Evolutionary conservation across 2,888 invertebrate species (phyloP).

Genomic region (Andrena trimmerana): DNA sequence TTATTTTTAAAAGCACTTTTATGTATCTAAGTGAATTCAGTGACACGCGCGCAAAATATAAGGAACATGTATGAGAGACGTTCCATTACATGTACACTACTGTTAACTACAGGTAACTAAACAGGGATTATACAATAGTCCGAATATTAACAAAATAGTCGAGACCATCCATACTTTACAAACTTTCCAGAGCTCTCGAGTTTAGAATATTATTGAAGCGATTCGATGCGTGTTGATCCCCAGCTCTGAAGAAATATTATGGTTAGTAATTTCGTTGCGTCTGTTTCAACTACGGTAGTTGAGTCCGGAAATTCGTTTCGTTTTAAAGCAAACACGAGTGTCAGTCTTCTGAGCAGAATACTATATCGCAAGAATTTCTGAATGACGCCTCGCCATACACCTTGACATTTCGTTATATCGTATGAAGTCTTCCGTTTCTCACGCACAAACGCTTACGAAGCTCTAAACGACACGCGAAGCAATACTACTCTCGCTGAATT

Average conservation of each 20-base stretch:
- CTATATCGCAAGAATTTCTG: conserved; percentile 34
- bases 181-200: too few relatives aligned
- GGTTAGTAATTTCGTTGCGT: conserved; percentile 68
- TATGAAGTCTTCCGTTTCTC: conserved; percentile 51
- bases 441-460: conserved; percentile 60
- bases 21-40: too few relatives aligned
- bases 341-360: conserved; percentile 20
- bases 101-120: too few relatives aligned
- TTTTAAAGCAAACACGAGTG: conserved; percentile 17
- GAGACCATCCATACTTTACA: too few relatives aligned
- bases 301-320: conserved; percentile 6
- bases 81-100: too few relatives aligned
- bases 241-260: conserved; percentile 36
- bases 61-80: too few relatives aligned
- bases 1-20: too few relatives aligned
- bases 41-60: too few relatives aligned
- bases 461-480: conserved; percentile 46
- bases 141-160: too few relatives aligned
- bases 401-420: conserved; percentile 55
- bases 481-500: conserved; percentile 48
- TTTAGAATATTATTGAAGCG: too few relatives aligned
- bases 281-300: neutral
- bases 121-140: too few relatives aligned
- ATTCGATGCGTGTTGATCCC: too few relatives aligned
- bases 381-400: conserved; percentile 35